These are phyloP conservation scores for Syngnathus rostellatus DNA, from an alignment of 2,797 vertebrate species.

Conservation along the genomic window DNA sequence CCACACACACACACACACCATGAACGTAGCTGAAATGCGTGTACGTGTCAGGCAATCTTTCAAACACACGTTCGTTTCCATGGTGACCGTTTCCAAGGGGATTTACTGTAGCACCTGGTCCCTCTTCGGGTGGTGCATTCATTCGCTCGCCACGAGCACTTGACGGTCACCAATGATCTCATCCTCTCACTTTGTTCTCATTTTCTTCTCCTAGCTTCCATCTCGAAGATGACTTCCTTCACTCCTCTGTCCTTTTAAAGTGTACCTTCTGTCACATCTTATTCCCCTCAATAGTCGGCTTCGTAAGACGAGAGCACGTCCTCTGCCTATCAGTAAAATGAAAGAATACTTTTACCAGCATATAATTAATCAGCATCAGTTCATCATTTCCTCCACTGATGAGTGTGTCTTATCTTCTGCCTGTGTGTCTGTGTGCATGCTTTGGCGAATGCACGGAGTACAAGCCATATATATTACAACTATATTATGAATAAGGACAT, in stretches of 20 bases:
- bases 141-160: constrained; percentile 44
- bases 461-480: neutral
- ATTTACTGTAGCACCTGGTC: constrained; percentile 65
- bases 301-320: neutral
- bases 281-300: constrained; percentile 4
- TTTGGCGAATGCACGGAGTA: neutral
- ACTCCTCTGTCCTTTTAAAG: constrained; percentile 29
- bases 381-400: neutral
- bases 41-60: neutral
- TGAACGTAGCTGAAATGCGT: neutral
- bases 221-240: constrained; percentile 14
- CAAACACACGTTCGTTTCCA: constrained; percentile 41
- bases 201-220: constrained; percentile 13
- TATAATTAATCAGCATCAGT: neutral
- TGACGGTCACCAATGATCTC: constrained; percentile 58
- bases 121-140: constrained; percentile 60
- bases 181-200: constrained; percentile 32
- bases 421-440: neutral
- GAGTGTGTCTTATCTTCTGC: neutral
- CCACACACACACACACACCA: neutral
- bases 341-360: neutral
- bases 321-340: neutral
- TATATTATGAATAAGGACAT: no score
- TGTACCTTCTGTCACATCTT: constrained; percentile 13
- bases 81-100: constrained; percentile 63